A percentile compares a stretch with the other conserved stretches of the same genome.
These are phyloP conservation scores for Lepidonotus clava DNA, from an alignment of 2,888 invertebrate species.

Conservation along the genomic window DNA sequence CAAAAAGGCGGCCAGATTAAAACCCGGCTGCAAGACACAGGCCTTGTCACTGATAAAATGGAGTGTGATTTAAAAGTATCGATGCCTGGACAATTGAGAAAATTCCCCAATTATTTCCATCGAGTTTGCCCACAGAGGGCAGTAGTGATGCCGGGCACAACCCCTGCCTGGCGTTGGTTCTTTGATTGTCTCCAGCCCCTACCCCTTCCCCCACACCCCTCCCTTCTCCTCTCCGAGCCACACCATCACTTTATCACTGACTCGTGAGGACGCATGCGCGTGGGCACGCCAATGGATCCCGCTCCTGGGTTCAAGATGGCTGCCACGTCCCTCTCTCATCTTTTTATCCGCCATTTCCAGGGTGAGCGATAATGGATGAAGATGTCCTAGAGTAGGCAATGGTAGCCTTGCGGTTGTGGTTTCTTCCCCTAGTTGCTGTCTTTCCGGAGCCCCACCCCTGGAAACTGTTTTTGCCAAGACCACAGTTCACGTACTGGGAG, in stretches of 20 bases:
- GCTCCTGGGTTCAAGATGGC: not conserved
- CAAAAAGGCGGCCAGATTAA: not conserved
- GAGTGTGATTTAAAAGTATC: not conserved
- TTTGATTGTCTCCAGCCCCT: no score
- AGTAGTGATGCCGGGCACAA: not conserved
- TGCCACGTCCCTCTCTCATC: not conserved
- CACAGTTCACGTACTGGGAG: no score
- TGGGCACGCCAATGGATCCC: no score
- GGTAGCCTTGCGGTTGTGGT: not conserved
- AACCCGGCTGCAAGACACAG: not conserved
- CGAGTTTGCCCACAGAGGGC: not conserved
- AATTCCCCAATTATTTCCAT: not conserved
- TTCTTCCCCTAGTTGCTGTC: no score
- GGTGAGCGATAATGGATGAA: constrained; percentile 24
- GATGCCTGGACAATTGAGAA: not conserved
- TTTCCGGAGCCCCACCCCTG: no score
- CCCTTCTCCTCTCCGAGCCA: no score
- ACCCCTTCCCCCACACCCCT: no score
- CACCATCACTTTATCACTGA: no score
- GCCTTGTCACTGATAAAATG: not conserved
- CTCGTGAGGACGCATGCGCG: constrained; percentile 27
- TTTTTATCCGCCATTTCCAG: not conserved
- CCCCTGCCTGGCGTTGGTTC: no score
- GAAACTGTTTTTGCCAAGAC: no score
- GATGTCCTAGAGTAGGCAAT: not conserved